A percentile compares a stretch with the other conserved stretches of the same genome.
Conservation (phyloP, 2,888 invertebrate genomes). For the Hoplodrina blanda region DNA sequence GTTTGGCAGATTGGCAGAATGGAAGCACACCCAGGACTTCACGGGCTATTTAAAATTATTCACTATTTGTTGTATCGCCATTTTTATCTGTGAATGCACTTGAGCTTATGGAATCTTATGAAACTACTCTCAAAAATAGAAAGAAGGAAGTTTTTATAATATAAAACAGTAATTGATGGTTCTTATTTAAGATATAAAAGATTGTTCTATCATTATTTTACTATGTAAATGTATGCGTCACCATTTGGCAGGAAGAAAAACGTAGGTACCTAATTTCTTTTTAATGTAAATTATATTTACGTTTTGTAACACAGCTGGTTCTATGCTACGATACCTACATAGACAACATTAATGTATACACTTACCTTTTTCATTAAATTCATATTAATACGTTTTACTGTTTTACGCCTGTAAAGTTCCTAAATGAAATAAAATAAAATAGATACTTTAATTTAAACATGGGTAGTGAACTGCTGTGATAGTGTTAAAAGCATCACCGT, state of each 20-base stretch:
- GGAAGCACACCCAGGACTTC: constrained; percentile 53
- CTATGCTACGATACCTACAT: neutral
- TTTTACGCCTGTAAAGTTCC: too few relatives aligned
- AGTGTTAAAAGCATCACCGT: too few relatives aligned
- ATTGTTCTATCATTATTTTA: constrained; percentile 23
- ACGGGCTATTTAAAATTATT: constrained; percentile 71
- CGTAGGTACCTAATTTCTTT: constrained; percentile 37
- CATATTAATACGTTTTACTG: neutral
- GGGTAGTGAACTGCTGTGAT: too few relatives aligned
- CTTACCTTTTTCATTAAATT: neutral
- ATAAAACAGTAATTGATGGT: neutral
- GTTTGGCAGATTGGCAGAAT: constrained; percentile 60
- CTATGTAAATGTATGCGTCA: constrained; percentile 46
- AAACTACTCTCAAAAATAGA: constrained; percentile 6
- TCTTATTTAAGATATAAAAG: constrained; percentile 6
- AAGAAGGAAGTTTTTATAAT: neutral
- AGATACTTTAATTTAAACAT: too few relatives aligned
- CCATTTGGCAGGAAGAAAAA: constrained; percentile 35
- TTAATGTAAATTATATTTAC: constrained; percentile 30
- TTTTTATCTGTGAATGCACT: constrained; percentile 58
- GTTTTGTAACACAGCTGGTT: constrained; percentile 37
- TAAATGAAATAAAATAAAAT: too few relatives aligned
- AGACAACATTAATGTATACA: neutral
- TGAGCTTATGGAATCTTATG: constrained; percentile 6
- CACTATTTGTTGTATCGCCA: constrained; percentile 61